These are phyloP conservation scores for Pongo abelii DNA, from an alignment of 2,113 vertebrate genomes.

Conservation along the genomic window DNA sequence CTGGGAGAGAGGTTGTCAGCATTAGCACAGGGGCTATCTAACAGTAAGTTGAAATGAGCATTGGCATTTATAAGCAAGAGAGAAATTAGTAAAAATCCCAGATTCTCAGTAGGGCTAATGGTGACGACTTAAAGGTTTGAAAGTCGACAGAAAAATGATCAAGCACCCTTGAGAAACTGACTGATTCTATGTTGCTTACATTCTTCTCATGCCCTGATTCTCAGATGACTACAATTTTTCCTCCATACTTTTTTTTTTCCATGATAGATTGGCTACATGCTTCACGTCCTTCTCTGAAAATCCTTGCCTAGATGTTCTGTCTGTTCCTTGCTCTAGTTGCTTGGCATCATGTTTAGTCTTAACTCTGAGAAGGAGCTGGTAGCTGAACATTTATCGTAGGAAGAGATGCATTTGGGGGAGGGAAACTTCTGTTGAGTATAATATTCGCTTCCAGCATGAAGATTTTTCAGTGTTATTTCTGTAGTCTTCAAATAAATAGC, in stretches of 20 bases:
- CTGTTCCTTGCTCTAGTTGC: conserved; percentile 29
- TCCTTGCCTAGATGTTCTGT: background rate
- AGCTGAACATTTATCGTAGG: conserved; percentile 46
- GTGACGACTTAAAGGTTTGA: conserved; percentile 8
- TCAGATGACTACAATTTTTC: conserved; percentile 25
- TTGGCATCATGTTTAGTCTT: conserved; percentile 62
- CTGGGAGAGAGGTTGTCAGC: conserved; percentile 37
- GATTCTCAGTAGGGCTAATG: background rate
- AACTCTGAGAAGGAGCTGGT: conserved; percentile 35
- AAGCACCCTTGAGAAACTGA: background rate
- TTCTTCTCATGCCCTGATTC: conserved; percentile 38
- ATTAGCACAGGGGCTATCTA: conserved; percentile 53
- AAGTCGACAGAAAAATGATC: conserved; percentile 5
- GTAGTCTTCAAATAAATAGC: conserved; percentile 56
- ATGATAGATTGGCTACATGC: conserved; percentile 56
- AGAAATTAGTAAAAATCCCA: conserved; percentile 30
- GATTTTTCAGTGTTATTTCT: conserved; percentile 57
- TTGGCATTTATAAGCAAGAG: conserved; percentile 38
- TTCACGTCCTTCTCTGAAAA: conserved; percentile 48
- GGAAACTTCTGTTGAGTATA: conserved; percentile 45
- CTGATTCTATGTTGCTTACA: background rate
- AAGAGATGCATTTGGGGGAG: conserved; percentile 27
- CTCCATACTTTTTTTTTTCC: background rate
- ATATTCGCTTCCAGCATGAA: conserved; percentile 31
- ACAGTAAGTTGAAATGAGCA: conserved; percentile 56